A percentile compares a stretch with the other conserved stretches of the same genome.
Evolutionary conservation across 2,113 vertebrate species (phyloP).

Genomic region (Oreotrochilus melanogaster): DNA sequence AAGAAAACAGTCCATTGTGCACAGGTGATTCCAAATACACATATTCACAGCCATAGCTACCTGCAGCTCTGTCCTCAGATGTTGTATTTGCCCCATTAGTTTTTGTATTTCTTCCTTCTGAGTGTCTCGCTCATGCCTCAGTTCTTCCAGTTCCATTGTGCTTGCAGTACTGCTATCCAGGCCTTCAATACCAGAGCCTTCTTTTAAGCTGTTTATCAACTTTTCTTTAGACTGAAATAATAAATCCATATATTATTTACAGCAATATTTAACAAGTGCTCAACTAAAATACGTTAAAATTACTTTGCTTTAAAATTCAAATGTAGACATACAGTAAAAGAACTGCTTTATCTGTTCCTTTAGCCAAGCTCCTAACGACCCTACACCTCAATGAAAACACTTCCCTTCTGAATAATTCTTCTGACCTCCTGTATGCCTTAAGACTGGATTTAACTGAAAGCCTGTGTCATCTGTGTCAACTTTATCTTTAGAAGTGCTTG

Average conservation of each 20-base stretch:
- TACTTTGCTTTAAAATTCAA: background rate
- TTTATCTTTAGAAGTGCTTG: background rate
- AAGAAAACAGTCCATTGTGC: background rate
- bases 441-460: background rate
- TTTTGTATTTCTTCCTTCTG: slow-evolving; percentile 95
- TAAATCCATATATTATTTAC: background rate
- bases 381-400: background rate
- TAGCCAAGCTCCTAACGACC: background rate
- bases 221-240: slow-evolving; percentile 95
- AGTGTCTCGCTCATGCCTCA: slow-evolving; percentile 91
- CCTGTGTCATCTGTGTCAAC: background rate
- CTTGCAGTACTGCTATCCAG: slow-evolving; percentile 83
- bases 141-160: slow-evolving; percentile 90
- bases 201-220: slow-evolving; percentile 96
- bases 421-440: background rate
- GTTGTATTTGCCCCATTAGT: slow-evolving; percentile 88
- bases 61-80: slow-evolving; percentile 90
- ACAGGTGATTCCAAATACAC: background rate
- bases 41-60: background rate
- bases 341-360: background rate
- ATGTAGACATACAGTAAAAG: background rate
- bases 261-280: background rate
- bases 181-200: slow-evolving; percentile 93
- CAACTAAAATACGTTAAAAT: background rate
- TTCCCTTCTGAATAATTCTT: background rate